Percentiles rank a stretch among this genome's conserved stretches.
These are phyloP conservation scores for Pangasianodon gigas DNA, from an alignment of 2,113 vertebrate genomes.

Conservation along the genomic window DNA sequence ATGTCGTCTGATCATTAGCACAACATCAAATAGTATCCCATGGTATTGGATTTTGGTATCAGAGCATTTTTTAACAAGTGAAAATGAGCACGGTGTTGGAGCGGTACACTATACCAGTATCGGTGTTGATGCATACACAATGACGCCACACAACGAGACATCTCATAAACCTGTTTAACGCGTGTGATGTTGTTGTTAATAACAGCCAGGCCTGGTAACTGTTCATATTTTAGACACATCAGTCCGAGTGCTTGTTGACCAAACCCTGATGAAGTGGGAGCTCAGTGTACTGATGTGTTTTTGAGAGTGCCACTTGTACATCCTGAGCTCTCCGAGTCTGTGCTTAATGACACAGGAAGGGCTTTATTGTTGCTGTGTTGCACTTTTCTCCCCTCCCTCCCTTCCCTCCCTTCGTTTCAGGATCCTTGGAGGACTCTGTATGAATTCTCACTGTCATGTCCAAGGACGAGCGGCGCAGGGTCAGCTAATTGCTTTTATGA, in stretches of 20 bases:
- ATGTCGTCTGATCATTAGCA: background rate
- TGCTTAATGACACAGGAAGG: constrained; percentile 78
- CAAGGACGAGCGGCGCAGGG: constrained; percentile 80
- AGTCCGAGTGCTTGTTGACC: background rate
- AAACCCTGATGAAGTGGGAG: background rate
- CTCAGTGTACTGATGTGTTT: constrained; percentile 58
- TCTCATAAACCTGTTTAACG: background rate
- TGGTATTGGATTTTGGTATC: background rate
- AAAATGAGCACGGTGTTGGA: too few species aligned
- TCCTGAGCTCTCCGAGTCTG: constrained; percentile 66
- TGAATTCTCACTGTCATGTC: constrained; percentile 80
- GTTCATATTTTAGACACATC: background rate
- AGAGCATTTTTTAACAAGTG: background rate
- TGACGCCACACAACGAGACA: background rate
- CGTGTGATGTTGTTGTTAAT: background rate
- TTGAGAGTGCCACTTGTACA: constrained; percentile 56
- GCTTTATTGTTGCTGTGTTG: constrained; percentile 80
- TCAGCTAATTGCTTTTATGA: constrained; percentile 85
- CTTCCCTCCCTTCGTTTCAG: constrained; percentile 46
- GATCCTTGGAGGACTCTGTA: constrained; percentile 76
- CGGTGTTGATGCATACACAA: background rate
- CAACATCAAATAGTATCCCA: background rate
- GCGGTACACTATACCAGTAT: background rate
- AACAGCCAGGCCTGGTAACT: background rate
- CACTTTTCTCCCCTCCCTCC: constrained; percentile 63